Conservation (phyloP, 1,140 invertebrate species). For the Zaprionus lachaisei region DNA sequence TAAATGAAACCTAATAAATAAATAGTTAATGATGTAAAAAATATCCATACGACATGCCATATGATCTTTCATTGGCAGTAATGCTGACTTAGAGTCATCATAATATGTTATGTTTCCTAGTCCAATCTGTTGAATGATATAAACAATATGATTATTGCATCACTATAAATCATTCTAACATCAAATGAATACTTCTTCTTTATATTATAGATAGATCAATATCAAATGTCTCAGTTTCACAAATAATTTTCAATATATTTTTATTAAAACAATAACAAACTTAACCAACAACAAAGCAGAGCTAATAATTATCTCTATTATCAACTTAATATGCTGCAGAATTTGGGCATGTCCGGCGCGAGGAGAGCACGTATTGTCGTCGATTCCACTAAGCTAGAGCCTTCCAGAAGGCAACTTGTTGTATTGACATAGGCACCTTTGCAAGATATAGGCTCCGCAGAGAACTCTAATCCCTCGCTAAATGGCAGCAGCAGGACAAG, state of each 20-base stretch:
- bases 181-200: too few relatives aligned
- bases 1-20: neutral
- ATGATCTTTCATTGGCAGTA: too few relatives aligned
- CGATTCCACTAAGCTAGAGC: neutral
- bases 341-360: neutral
- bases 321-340: neutral
- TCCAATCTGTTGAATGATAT: too few relatives aligned
- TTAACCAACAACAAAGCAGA: slow-evolving; percentile 54
- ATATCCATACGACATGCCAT: too few relatives aligned
- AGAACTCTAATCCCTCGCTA: neutral
- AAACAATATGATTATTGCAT: neutral
- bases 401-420: neutral
- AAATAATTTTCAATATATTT: slow-evolving; percentile 52
- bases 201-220: too few relatives aligned
- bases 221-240: neutral
- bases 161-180: too few relatives aligned
- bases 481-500: slow-evolving; percentile 12
- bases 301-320: slow-evolving; percentile 8
- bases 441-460: neutral
- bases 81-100: too few relatives aligned
- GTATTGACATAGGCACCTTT: neutral
- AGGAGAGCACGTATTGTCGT: neutral
- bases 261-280: slow-evolving; percentile 55
- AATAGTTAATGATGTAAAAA: too few relatives aligned
- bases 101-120: too few relatives aligned